These are phyloP conservation scores for Megamerina dolium DNA, from an alignment of 2,888 invertebrate genomes.

Conservation along the genomic window DNA sequence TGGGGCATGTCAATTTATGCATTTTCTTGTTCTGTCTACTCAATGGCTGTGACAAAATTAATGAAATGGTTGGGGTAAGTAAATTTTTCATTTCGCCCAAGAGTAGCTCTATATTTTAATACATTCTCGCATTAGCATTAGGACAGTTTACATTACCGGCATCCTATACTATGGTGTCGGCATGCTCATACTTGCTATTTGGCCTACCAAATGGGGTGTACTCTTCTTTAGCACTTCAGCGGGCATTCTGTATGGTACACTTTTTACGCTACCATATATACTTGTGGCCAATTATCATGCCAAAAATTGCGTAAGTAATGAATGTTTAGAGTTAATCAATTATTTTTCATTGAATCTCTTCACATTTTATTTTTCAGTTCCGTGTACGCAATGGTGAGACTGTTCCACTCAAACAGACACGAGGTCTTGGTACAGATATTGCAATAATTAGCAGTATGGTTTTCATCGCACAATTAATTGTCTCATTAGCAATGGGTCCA, in stretches of 20 bases:
- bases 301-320: constrained; percentile 45
- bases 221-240: constrained; percentile 46
- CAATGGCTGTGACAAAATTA: constrained; percentile 43
- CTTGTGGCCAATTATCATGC: constrained; percentile 49
- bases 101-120: too few relatives aligned
- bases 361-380: constrained; percentile 31
- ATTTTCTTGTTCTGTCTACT: constrained; percentile 49
- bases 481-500: constrained; percentile 45
- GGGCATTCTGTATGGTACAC: constrained; percentile 48
- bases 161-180: constrained; percentile 45
- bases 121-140: constrained; percentile 26
- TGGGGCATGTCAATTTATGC: constrained; percentile 50
- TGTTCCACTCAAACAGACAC: constrained; percentile 43
- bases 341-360: neutral
- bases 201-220: constrained; percentile 48
- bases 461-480: constrained; percentile 47
- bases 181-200: constrained; percentile 46
- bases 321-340: neutral
- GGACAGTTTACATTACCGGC: constrained; percentile 44
- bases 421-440: constrained; percentile 49
- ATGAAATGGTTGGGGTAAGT: constrained; percentile 45
- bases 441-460: constrained; percentile 50
- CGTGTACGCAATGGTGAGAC: constrained; percentile 41
- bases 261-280: constrained; percentile 50
- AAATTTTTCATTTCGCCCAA: neutral